Conservation (phyloP, 2,113 vertebrate genomes). For the Catharus minimus region DNA sequence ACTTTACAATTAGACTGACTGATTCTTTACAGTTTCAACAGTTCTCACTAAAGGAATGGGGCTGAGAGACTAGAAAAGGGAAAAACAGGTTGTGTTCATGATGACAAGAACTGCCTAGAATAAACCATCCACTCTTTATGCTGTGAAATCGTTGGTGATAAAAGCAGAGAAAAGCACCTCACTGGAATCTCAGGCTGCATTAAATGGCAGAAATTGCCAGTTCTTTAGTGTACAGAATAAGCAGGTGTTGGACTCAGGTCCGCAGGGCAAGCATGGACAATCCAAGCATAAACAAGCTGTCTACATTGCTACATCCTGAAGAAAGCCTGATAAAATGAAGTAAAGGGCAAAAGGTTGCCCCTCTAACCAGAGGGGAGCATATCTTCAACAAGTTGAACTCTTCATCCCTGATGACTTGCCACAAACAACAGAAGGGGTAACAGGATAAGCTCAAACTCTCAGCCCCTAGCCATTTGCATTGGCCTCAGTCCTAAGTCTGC, state of each 20-base stretch:
- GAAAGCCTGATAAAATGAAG: background rate
- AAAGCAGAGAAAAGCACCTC: background rate
- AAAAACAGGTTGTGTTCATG: background rate
- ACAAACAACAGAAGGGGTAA: background rate
- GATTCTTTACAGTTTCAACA: background rate
- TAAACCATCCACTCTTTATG: background rate
- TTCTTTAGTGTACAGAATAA: background rate
- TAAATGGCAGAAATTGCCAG: background rate
- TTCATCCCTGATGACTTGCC: background rate
- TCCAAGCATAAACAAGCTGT: background rate
- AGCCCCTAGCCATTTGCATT: background rate
- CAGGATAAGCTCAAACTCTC: background rate
- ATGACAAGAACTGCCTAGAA: background rate
- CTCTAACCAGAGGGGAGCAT: background rate
- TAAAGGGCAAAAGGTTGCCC: background rate
- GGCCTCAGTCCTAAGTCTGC: background rate
- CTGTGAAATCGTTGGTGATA: background rate
- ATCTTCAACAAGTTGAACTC: background rate
- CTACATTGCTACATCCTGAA: background rate
- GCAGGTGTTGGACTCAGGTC: background rate
- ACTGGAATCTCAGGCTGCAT: background rate
- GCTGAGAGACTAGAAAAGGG: background rate
- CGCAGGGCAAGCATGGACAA: background rate
- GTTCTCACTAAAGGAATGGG: background rate
- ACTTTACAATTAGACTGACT: background rate